Evolutionary conservation across 2,113 vertebrate genomes (phyloP).

Genomic region (Oryzias woworae): DNA sequence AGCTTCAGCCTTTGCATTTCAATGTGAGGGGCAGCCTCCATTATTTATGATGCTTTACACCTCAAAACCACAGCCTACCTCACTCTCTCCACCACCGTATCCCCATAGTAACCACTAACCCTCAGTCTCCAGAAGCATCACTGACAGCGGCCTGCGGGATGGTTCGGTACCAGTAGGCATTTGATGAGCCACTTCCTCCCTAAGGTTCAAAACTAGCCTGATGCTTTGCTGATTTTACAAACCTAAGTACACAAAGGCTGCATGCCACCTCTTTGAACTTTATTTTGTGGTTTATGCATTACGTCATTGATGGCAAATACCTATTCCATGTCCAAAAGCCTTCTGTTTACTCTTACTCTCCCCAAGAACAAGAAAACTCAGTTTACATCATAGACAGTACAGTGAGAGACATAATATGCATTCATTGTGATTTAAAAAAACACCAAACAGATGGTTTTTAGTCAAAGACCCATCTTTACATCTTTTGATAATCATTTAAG

Average conservation of each 20-base stretch:
- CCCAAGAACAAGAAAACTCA: too few species aligned
- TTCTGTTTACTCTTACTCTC: too few species aligned
- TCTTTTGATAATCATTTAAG: too few species aligned
- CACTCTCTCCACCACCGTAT: slow-evolving; percentile 59
- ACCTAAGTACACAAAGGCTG: background rate
- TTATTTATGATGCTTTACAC: slow-evolving; percentile 83
- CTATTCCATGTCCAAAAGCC: too few species aligned
- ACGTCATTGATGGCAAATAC: background rate
- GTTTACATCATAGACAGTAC: too few species aligned
- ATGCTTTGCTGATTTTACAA: background rate
- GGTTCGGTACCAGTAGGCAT: slow-evolving; percentile 8
- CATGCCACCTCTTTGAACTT: background rate
- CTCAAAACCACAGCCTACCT: slow-evolving; percentile 73
- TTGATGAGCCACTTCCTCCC: slow-evolving; percentile 9
- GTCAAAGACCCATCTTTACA: too few species aligned
- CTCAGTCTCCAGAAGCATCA: slow-evolving; percentile 55
- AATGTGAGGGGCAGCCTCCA: slow-evolving; percentile 78
- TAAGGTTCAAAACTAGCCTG: slow-evolving; percentile 29
- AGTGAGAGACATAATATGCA: too few species aligned
- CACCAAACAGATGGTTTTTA: too few species aligned
- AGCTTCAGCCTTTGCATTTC: slow-evolving; percentile 80
- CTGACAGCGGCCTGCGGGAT: slow-evolving; percentile 12
- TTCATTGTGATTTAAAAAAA: too few species aligned
- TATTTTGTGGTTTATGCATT: background rate
- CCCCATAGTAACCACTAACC: slow-evolving; percentile 77